These are phyloP conservation scores for Cotesia vestalis DNA, from an alignment of 1,140 invertebrate genomes.

Conservation along the genomic window DNA sequence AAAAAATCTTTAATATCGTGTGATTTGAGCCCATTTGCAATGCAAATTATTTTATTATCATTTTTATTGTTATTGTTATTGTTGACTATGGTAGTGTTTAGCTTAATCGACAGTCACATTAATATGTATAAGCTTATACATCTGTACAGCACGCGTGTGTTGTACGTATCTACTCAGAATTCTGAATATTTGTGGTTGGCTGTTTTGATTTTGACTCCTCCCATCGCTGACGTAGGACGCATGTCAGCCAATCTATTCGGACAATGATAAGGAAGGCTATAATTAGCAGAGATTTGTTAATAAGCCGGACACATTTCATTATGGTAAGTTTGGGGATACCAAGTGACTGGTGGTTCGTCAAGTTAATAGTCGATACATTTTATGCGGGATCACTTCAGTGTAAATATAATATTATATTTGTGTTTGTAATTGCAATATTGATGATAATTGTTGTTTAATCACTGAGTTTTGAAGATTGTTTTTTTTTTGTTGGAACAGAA, in stretches of 20 bases:
- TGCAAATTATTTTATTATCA: background rate
- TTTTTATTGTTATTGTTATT: background rate
- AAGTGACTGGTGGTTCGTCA: too few species aligned
- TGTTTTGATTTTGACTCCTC: constrained; percentile 48
- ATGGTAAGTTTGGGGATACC: background rate
- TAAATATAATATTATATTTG: too few species aligned
- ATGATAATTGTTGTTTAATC: too few species aligned
- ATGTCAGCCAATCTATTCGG: constrained; percentile 50
- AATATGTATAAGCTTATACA: background rate
- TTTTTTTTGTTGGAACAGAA: too few species aligned
- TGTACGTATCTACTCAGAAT: constrained; percentile 44
- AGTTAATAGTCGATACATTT: too few species aligned
- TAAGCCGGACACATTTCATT: constrained; percentile 43
- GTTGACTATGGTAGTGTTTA: background rate
- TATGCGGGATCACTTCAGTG: too few species aligned
- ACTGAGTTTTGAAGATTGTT: too few species aligned
- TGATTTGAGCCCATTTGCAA: too few species aligned
- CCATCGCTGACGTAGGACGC: constrained; percentile 36
- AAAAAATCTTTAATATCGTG: too few species aligned
- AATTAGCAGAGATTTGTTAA: constrained; percentile 62
- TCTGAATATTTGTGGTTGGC: constrained; percentile 55
- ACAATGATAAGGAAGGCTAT: constrained; percentile 57
- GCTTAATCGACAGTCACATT: too few species aligned
- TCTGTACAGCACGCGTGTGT: constrained; percentile 52
- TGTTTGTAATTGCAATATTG: too few species aligned